Conservation (phyloP, 1,140 invertebrate species). For the Daktulosphaira vitifoliae region DNA sequence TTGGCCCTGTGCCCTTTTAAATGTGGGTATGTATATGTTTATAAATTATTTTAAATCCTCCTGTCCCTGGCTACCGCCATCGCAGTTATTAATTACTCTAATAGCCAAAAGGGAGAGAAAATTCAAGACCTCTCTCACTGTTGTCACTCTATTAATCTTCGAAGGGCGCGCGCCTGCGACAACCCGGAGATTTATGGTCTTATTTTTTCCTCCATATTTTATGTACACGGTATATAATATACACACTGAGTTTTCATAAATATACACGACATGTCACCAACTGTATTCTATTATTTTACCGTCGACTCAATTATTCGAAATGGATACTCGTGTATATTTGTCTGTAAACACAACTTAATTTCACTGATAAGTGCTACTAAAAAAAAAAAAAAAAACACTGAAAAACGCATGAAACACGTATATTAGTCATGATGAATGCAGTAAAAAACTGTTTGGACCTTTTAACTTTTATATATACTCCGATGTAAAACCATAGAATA, state of each 20-base stretch:
- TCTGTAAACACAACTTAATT: no score
- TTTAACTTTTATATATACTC: no score
- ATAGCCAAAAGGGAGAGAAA: constrained; percentile 29
- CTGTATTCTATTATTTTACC: no score
- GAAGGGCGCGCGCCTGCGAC: constrained; percentile 4
- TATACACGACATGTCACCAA: background rate
- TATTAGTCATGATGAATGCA: no score
- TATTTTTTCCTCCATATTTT: constrained; percentile 28
- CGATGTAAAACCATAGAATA: no score
- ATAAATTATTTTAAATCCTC: constrained; percentile 14
- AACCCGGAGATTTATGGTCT: constrained; percentile 24
- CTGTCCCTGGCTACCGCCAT: background rate
- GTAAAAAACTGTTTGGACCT: no score
- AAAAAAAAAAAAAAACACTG: no score
- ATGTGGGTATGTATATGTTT: background rate
- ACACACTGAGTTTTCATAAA: background rate
- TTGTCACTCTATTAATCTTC: constrained; percentile 33
- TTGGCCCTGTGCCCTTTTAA: constrained; percentile 8
- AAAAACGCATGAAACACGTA: no score
- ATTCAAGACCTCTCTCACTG: constrained; percentile 30
- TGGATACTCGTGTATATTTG: background rate
- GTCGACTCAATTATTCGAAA: constrained; percentile 3
- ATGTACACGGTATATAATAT: constrained; percentile 4
- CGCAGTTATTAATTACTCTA: constrained; percentile 30
- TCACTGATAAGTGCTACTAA: no score